A percentile compares a stretch with the other conserved stretches of the same genome.
Evolutionary conservation across 2,888 invertebrate genomes (phyloP).

Genomic region (Asteroscopus sphinx): DNA sequence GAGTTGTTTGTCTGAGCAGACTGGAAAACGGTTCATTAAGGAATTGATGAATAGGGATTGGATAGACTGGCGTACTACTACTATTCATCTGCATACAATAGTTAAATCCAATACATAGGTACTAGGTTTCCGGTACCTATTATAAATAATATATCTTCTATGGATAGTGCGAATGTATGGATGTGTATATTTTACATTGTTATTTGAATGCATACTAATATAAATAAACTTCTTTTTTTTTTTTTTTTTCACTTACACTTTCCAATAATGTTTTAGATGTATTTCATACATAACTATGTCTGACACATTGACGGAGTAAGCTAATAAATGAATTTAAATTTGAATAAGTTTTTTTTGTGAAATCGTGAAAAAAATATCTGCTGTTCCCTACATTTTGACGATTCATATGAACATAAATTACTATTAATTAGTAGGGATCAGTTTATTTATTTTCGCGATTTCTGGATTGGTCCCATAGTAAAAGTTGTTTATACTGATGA

Average conservation of each 20-base stretch:
- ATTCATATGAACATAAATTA: no score
- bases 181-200: not conserved
- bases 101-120: slow-evolving; percentile 16
- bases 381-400: no score
- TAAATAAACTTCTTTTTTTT: not conserved
- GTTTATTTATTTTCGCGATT: no score
- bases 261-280: not conserved
- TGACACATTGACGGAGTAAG: no score
- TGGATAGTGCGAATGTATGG: not conserved
- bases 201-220: not conserved
- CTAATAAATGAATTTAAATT: no score
- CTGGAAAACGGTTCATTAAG: slow-evolving; percentile 23
- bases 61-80: slow-evolving; percentile 12
- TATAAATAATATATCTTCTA: not conserved
- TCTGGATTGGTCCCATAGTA: no score
- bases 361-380: no score
- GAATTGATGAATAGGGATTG: slow-evolving; percentile 35
- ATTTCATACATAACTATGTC: no score
- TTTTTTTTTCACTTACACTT: not conserved
- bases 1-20: slow-evolving; percentile 25
- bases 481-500: no score
- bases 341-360: no score
- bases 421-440: no score
- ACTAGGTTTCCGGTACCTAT: no score
- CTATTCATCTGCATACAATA: slow-evolving; percentile 35